Evolutionary conservation across 2,888 invertebrate genomes (phyloP).

Genomic region (Phortica magna): DNA sequence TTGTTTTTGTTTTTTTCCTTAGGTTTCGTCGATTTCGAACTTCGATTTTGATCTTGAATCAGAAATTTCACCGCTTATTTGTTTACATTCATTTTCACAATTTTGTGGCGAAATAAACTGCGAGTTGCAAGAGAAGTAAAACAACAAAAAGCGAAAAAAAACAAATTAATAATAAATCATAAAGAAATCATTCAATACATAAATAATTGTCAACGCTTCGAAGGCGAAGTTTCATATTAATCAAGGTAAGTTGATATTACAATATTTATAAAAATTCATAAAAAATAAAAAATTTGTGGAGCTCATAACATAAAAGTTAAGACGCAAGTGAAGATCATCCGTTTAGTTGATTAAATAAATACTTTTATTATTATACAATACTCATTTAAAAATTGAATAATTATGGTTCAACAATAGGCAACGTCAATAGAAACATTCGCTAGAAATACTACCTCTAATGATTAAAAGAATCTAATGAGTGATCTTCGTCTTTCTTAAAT

Average conservation of each 20-base stretch:
- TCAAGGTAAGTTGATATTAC: conserved; percentile 50
- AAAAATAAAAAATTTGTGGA: too few species aligned
- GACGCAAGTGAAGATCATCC: too few species aligned
- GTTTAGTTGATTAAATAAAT: too few species aligned
- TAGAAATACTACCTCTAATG: too few species aligned
- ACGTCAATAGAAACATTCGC: too few species aligned
- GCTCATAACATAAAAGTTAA: too few species aligned
- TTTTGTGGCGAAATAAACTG: neutral
- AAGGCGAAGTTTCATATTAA: conserved; percentile 52
- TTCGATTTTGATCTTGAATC: conserved; percentile 17
- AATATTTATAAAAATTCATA: neutral
- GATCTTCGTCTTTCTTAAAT: too few species aligned
- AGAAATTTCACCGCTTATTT: conserved; percentile 12
- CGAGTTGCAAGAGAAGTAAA: neutral
- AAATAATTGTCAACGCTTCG: conserved; percentile 18
- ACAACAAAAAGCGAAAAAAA: neutral
- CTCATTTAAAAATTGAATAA: too few species aligned
- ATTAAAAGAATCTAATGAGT: too few species aligned
- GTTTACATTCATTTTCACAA: neutral
- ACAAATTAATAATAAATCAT: neutral
- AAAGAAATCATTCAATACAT: neutral
- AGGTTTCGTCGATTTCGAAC: neutral
- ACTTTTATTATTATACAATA: too few species aligned
- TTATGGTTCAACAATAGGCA: too few species aligned
- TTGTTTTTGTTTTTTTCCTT: neutral